A percentile compares a stretch with the other conserved stretches of the same genome.
Evolutionary conservation across 2,113 vertebrate species (phyloP).

Genomic region (Mormoops blainvillei): DNA sequence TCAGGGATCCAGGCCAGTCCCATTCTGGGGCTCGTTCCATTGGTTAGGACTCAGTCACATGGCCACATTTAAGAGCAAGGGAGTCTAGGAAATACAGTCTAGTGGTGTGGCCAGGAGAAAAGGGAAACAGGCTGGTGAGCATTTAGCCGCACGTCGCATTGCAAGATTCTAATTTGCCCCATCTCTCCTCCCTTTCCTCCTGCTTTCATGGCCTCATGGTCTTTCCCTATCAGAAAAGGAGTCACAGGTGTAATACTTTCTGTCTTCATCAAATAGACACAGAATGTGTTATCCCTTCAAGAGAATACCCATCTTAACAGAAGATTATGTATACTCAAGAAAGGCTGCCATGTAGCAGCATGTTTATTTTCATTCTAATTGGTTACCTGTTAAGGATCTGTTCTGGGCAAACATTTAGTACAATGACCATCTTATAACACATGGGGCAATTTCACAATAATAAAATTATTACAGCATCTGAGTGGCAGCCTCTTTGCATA

Average conservation of each 20-base stretch:
- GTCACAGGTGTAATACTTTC: rapidly evolving
- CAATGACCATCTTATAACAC: background rate
- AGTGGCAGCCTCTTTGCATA: background rate
- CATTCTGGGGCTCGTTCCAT: background rate
- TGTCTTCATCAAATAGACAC: background rate
- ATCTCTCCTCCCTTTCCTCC: background rate
- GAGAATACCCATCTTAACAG: background rate
- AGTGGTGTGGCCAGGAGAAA: background rate
- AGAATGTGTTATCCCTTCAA: background rate
- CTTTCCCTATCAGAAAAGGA: background rate
- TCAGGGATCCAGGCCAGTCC: background rate
- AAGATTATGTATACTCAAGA: background rate
- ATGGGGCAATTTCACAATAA: background rate
- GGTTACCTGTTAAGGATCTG: background rate
- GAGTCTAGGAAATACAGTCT: background rate
- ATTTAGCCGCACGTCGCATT: background rate
- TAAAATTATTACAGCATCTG: background rate
- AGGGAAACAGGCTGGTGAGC: background rate
- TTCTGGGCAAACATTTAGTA: background rate
- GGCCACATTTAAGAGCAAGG: background rate
- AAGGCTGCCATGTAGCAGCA: background rate
- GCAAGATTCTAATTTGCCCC: background rate
- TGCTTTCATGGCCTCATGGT: background rate
- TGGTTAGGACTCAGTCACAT: background rate
- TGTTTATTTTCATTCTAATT: background rate